Evolutionary conservation across 2,888 invertebrate genomes (phyloP), one percentile per base, ranked within the genome.

Genomic region (Leuctra nigra): DNA sequence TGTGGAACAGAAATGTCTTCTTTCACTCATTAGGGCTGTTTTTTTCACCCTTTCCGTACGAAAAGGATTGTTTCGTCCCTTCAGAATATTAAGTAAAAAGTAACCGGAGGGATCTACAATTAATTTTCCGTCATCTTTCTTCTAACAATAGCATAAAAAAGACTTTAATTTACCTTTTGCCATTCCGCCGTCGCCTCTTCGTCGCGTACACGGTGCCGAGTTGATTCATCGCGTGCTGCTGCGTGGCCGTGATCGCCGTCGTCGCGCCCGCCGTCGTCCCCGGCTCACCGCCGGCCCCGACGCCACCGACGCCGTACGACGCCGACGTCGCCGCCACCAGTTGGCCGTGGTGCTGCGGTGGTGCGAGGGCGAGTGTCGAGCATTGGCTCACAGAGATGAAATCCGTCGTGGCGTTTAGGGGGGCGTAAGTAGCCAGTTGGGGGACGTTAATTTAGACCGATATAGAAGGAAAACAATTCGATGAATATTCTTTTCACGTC

Each of bases 141-240:
- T n/a, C n/a, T n/a, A n/a, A n/a, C n/a, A n/a, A n/a, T n/a, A 16
- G 18, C 41, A 41, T 11, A 20, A 41, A 41, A 18, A 38, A 4
- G 9, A 38, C 14, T 9, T 46, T 29, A 13, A 68, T 83, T 75
- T 74, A 95, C 96, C 94, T 95, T 79, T 96, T 96, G 64, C 95
- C 95, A 77, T 95, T 96, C 72, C 96, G 81, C 68, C 96, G 80
- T 70, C 96, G 82, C 70, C 96, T 78, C 77, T 96, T 96, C 67
- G 96, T 96, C 67, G 96, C 96, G 75, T 96, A 96, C 69, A 96
- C 96, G 68, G 95, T 96, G 66, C 93, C 92, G 69, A 94, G 83
- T 73, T 93, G 93, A 77, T 90, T 92, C 84, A 87, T 86, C 57
- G 55, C 54, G 56, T 56, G 56, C 35, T 54, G 36, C 55, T 50